phyloP scores from a whole-genome alignment of 2,797 vertebrate genomes.

The Ptychadena robeensis region DNA sequence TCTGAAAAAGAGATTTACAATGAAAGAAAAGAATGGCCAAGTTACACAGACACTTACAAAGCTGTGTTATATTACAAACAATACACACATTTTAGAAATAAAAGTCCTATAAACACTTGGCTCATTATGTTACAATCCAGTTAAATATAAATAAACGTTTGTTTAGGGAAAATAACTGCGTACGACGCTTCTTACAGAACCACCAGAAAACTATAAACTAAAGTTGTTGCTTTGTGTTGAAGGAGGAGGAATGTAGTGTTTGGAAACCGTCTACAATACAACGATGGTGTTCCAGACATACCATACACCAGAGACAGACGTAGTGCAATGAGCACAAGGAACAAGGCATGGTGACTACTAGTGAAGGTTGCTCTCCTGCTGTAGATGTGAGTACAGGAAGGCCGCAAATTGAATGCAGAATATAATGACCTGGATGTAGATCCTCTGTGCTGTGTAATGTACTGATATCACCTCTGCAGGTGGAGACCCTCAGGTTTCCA shows the following conservation, averaged over 20 bases:
- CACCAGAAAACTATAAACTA: background rate
- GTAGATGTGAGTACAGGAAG: background rate
- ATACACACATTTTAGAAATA: background rate
- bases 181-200: background rate
- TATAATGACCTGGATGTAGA: constrained; percentile 18
- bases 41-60: background rate
- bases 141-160: constrained; percentile 4
- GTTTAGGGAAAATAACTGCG: background rate
- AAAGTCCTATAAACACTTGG: background rate
- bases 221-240: background rate
- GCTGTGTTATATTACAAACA: background rate
- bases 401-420: background rate
- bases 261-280: background rate
- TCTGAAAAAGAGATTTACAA: no score
- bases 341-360: background rate
- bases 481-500: background rate
- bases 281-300: background rate
- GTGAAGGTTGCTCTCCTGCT: background rate
- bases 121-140: background rate
- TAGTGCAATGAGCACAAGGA: constrained; percentile 27
- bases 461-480: no score
- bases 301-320: background rate
- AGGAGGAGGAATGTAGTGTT: constrained; percentile 35
- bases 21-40: background rate
- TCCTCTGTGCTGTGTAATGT: background rate